These are phyloP conservation scores for Orientallactaga sibirica DNA, from an alignment of 2,797 vertebrate species.

Conservation along the genomic window DNA sequence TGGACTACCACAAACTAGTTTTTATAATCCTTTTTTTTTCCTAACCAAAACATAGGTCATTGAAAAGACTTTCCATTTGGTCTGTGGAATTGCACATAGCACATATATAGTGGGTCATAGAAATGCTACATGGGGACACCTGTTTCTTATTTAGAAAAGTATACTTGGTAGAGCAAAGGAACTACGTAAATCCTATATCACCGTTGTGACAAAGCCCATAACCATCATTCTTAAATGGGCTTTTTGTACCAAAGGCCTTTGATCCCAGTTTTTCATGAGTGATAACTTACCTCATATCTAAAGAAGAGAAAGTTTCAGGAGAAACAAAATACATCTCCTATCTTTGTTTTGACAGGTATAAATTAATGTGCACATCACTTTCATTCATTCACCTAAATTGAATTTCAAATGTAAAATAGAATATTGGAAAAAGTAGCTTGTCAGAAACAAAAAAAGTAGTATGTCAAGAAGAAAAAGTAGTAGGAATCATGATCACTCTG, in stretches of 20 bases:
- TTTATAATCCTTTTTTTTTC: background rate
- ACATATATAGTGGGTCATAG: background rate
- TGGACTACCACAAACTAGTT: background rate
- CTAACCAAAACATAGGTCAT: conserved; percentile 31
- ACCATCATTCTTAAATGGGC: conserved; percentile 36
- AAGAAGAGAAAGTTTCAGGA: conserved; percentile 16
- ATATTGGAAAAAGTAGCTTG: conserved; percentile 41
- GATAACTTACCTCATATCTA: conserved; percentile 44
- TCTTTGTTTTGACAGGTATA: conserved; percentile 51
- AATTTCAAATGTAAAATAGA: conserved; percentile 60
- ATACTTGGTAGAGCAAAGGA: background rate
- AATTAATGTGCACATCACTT: conserved; percentile 13
- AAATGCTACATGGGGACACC: background rate
- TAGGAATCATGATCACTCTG: background rate
- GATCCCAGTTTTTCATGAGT: conserved; percentile 31
- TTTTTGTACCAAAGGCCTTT: conserved; percentile 40
- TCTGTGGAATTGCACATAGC: background rate
- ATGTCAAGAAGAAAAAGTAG: conserved; percentile 53
- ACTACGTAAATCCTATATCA: background rate
- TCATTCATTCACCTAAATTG: conserved; percentile 37
- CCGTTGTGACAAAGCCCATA: conserved; percentile 21
- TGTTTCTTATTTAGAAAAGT: conserved; percentile 44
- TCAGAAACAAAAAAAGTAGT: conserved; percentile 17
- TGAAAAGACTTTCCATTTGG: conserved; percentile 22
- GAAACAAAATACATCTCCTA: background rate